Evolutionary conservation across 2,113 vertebrate genomes (phyloP), one percentile per base, ranked within the genome.

Genomic region (Craseonycteris thonglongyai): DNA sequence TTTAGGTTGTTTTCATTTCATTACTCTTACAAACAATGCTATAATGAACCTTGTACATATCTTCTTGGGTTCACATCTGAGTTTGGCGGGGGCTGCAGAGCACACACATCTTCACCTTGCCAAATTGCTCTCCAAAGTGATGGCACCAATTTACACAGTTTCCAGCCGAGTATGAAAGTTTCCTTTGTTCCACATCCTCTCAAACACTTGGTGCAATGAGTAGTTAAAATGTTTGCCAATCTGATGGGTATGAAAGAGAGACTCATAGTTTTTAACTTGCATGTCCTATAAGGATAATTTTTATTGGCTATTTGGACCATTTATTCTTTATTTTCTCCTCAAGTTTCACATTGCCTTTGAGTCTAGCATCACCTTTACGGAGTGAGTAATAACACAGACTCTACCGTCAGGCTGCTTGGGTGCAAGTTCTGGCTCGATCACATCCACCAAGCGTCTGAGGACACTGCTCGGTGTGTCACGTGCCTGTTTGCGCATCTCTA

Each of bases 171-270:
- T 19, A 72, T 18, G 63, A 78, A 88, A 94, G 87, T 72, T 90
- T 95, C 87, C 90, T 96, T 87, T 94, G 84, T 58, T 94, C 93
- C 92, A 95, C 87, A 91, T 87, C 92, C 96, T 95, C 86, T 94
- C 93, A 95, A 93, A 96, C n/a, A 94, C 89, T 75, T 88, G 93
- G 33, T 65, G 65, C 75, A 87, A 93, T 33, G 68, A 91, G 33
- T 56, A 87, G 87, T 93, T 51, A 42, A 89, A 86, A 35, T 59
- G 68, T 97, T 66, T 97, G 95, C 65, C 96, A 96, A 94, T 95
- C 87, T 95, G 87, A 95, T 81, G 65, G 90, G 54, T 82, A 89
- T 21, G 83, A 96, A 83, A 93, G 58, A 94, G 78, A 96, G 87
- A 93, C 89, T 79, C 72, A 33, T 19, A 65, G 82, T 86, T 92